Evolutionary conservation across 2,888 invertebrate genomes (phyloP).

Genomic region (Pilophorus perplexus): DNA sequence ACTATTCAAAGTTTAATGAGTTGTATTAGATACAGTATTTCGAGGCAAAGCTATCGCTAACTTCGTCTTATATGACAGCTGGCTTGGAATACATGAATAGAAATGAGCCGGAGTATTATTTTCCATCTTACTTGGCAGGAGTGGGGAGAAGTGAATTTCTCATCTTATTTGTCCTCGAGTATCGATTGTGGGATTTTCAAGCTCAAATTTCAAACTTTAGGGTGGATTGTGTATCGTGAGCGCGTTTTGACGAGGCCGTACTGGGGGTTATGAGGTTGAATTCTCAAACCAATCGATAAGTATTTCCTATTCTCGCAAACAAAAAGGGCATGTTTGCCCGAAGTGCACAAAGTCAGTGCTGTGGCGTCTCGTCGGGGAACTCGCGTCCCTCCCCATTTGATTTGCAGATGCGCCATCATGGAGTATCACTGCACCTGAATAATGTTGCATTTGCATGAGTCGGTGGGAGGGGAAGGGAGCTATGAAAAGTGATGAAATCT

Average conservation of each 20-base stretch:
- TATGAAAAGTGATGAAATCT: slow-evolving; percentile 7
- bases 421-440: neutral
- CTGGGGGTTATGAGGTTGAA: too few species aligned
- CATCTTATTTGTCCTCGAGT: slow-evolving; percentile 30
- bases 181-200: slow-evolving; percentile 30
- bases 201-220: neutral
- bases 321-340: too few species aligned
- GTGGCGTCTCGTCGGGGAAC: too few species aligned
- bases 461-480: too few species aligned
- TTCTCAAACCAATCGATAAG: too few species aligned
- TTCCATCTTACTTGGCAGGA: slow-evolving; percentile 30
- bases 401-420: slow-evolving; percentile 3
- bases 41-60: slow-evolving; percentile 35
- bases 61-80: slow-evolving; percentile 39
- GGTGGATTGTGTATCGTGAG: too few species aligned
- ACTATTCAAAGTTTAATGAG: slow-evolving; percentile 41
- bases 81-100: slow-evolving; percentile 41
- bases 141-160: slow-evolving; percentile 29
- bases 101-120: slow-evolving; percentile 41
- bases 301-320: too few species aligned
- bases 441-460: slow-evolving; percentile 4
- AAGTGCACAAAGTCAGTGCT: too few species aligned
- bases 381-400: too few species aligned
- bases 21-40: slow-evolving; percentile 39
- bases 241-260: too few species aligned